phyloP scores from a whole-genome alignment of 1,140 invertebrate species.

The Diprion similis region DNA sequence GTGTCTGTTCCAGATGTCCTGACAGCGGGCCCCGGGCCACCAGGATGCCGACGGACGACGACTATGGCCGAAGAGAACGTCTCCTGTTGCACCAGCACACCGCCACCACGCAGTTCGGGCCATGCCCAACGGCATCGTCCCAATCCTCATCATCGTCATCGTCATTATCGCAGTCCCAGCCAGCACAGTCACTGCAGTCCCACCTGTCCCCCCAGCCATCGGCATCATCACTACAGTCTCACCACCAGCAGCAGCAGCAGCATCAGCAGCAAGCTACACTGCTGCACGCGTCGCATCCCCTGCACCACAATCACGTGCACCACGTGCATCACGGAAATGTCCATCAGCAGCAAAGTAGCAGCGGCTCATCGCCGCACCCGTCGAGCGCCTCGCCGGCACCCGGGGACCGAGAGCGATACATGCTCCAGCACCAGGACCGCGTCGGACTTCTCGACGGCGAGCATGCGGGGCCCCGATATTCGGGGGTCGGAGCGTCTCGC shows the following conservation, averaged over 20 bases:
- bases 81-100: constrained; percentile 59
- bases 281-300: neutral
- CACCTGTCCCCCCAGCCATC: constrained; percentile 21
- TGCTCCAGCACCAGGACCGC: neutral
- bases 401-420: too few relatives aligned
- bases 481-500: neutral
- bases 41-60: constrained; percentile 63
- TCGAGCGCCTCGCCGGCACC: constrained; percentile 14
- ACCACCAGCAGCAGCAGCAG: constrained; percentile 35
- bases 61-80: constrained; percentile 64
- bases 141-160: neutral
- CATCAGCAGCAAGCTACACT: constrained; percentile 13
- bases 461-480: neutral
- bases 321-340: neutral
- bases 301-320: neutral
- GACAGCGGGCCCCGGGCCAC: constrained; percentile 62
- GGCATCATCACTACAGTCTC: neutral
- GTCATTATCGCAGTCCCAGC: neutral
- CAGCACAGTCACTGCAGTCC: neutral
- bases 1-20: constrained; percentile 55
- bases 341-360: neutral
- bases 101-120: constrained; percentile 46
- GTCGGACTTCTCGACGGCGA: neutral
- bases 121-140: constrained; percentile 41
- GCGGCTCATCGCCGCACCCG: neutral